Percentiles rank a stretch among this genome's conserved stretches.
phyloP scores from a whole-genome alignment of 2,113 vertebrate genomes.

The Lepus timidus region DNA sequence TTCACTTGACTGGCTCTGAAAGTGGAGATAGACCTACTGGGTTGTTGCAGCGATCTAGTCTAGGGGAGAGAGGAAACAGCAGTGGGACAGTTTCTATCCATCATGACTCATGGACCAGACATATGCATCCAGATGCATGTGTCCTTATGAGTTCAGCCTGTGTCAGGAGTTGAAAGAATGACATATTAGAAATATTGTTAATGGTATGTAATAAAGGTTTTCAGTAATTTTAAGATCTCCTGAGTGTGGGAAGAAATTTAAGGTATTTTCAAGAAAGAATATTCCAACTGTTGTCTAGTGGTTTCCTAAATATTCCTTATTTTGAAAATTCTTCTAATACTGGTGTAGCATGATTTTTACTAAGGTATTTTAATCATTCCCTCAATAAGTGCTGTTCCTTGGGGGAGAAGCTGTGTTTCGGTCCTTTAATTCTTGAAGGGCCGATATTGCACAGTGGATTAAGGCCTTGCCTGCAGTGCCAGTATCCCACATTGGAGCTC shows the following conservation, averaged over 20 bases:
- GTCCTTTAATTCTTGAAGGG: not conserved
- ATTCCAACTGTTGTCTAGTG: not conserved
- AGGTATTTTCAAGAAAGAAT: constrained; percentile 24
- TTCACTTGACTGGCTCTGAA: not conserved
- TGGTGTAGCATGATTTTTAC: not conserved
- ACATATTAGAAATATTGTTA: constrained; percentile 20
- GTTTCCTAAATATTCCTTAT: not conserved
- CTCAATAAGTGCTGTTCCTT: not conserved
- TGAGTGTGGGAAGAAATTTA: not conserved
- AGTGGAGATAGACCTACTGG: not conserved
- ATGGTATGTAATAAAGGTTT: not conserved
- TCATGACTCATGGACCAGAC: constrained; percentile 65
- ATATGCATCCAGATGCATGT: constrained; percentile 56
- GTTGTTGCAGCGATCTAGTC: not conserved
- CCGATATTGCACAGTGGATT: no score
- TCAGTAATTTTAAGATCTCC: not conserved
- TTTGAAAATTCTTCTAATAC: not conserved
- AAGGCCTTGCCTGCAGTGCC: no score
- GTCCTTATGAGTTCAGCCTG: constrained; percentile 25
- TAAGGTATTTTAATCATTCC: not conserved
- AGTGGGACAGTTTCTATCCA: constrained; percentile 25
- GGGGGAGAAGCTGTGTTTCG: not conserved
- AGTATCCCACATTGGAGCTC: no score
- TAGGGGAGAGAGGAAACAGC: not conserved
- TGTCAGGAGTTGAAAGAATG: not conserved